phyloP scores from a whole-genome alignment of 2,888 invertebrate genomes.

The Cacoxenus indagator region DNA sequence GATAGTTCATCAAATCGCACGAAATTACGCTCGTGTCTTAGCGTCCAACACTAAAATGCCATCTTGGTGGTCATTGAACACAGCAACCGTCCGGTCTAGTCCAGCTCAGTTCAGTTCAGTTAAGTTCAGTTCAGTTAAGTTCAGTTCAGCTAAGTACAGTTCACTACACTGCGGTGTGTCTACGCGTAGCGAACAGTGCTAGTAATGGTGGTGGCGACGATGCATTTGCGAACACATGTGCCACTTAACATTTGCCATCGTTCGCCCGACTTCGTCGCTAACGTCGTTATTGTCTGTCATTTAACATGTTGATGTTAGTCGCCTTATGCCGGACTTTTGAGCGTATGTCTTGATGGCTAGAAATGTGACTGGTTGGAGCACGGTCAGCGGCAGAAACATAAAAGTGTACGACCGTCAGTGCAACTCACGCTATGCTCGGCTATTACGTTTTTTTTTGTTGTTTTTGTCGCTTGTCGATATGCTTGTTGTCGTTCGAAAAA shows the following conservation, averaged over 20 bases:
- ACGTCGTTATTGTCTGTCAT: background rate
- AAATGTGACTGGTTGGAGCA: background rate
- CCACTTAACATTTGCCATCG: constrained; percentile 13
- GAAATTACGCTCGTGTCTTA: constrained; percentile 20
- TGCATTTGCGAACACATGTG: background rate
- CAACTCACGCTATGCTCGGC: constrained; percentile 8
- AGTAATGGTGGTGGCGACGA: background rate
- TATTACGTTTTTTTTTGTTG: too few species aligned
- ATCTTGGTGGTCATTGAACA: constrained; percentile 6
- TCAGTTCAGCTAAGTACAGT: background rate
- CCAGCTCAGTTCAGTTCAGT: background rate
- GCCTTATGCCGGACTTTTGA: background rate
- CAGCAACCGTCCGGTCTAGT: background rate
- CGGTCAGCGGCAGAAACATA: background rate
- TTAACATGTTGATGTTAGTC: constrained; percentile 4
- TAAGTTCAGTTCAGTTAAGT: background rate
- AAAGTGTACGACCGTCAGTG: constrained; percentile 9
- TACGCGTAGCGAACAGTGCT: too few species aligned
- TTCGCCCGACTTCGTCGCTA: background rate
- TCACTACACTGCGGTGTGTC: background rate
- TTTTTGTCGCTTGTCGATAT: constrained; percentile 13
- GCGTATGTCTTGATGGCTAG: too few species aligned
- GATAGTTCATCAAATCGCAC: constrained; percentile 33
- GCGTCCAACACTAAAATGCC: constrained; percentile 2
- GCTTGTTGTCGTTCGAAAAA: constrained; percentile 2